These are phyloP conservation scores for Alectoris magna DNA, from an alignment of 2,797 vertebrate genomes.

Conservation along the genomic window DNA sequence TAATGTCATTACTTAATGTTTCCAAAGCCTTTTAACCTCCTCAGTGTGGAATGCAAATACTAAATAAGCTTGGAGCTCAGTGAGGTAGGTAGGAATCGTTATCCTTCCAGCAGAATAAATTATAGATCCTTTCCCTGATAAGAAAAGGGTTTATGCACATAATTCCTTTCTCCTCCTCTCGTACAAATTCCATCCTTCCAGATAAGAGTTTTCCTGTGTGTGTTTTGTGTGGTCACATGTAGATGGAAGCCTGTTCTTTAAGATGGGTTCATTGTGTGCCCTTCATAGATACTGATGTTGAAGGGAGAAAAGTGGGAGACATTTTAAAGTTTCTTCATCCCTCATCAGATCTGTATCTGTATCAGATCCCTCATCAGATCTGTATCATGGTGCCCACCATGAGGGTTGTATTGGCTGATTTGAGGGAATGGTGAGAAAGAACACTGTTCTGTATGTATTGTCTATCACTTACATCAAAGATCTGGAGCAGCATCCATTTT, in stretches of 20 bases:
- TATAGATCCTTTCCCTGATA: constrained; percentile 51
- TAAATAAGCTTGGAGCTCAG: constrained; percentile 30
- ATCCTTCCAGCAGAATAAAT: constrained; percentile 54
- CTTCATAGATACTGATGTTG: background rate
- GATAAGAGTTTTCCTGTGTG: constrained; percentile 43
- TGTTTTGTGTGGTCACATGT: constrained; percentile 34
- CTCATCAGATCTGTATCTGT: background rate
- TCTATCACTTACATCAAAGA: background rate
- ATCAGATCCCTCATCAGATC: background rate
- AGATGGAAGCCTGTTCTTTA: background rate
- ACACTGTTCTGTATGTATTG: background rate
- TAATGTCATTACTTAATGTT: constrained; percentile 37
- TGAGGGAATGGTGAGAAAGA: background rate
- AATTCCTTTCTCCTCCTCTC: background rate
- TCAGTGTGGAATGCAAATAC: constrained; percentile 51
- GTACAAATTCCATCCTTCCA: constrained; percentile 46
- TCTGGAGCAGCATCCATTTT: background rate
- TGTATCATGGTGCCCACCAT: background rate
- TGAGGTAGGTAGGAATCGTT: constrained; percentile 45
- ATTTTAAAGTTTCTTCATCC: background rate
- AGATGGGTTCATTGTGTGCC: background rate
- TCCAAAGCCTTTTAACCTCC: constrained; percentile 60
- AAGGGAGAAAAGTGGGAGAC: background rate
- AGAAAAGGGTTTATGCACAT: constrained; percentile 27
- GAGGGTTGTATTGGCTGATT: background rate